A percentile compares a stretch with the other conserved stretches of the same genome.
phyloP scores from a whole-genome alignment of 2,888 invertebrate genomes.

The Bibio marci region DNA sequence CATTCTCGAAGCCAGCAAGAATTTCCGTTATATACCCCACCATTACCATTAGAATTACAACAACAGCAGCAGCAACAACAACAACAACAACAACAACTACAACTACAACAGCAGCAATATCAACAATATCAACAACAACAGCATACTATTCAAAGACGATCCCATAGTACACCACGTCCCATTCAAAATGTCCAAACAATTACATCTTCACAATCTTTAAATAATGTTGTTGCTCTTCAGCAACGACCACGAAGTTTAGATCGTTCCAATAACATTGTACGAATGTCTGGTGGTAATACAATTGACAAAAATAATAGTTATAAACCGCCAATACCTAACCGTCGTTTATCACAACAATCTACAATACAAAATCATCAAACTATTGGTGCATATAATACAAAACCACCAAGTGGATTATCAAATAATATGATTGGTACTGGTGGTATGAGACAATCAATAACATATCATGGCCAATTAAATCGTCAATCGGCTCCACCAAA shows the following conservation, averaged over 20 bases:
- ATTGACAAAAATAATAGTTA: constrained; percentile 13
- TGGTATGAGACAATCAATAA: constrained; percentile 25
- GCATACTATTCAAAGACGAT: constrained; percentile 21
- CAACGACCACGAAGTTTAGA: constrained; percentile 26
- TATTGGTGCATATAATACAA: no score
- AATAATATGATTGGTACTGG: background rate
- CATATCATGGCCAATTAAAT: constrained; percentile 21
- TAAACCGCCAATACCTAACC: constrained; percentile 24
- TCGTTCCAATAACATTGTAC: constrained; percentile 21
- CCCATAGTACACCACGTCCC: constrained; percentile 25
- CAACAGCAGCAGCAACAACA: constrained; percentile 6
- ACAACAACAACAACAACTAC: constrained; percentile 4
- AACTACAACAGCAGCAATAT: constrained; percentile 9
- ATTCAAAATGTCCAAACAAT: constrained; percentile 7
- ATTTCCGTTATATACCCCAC: constrained; percentile 11
- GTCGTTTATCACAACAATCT: constrained; percentile 15
- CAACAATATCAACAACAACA: constrained; percentile 4
- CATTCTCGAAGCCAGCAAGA: constrained; percentile 5
- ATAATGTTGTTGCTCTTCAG: background rate
- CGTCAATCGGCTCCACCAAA: constrained; percentile 12
- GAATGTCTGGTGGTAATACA: no score
- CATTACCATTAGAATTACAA: constrained; percentile 9
- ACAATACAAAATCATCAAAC: background rate
- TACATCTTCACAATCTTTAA: background rate
- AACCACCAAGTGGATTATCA: background rate